Evolutionary conservation across 2,797 vertebrate species (phyloP), one percentile per base, ranked within the genome.

Genomic region (Lacerta viridis): DNA sequence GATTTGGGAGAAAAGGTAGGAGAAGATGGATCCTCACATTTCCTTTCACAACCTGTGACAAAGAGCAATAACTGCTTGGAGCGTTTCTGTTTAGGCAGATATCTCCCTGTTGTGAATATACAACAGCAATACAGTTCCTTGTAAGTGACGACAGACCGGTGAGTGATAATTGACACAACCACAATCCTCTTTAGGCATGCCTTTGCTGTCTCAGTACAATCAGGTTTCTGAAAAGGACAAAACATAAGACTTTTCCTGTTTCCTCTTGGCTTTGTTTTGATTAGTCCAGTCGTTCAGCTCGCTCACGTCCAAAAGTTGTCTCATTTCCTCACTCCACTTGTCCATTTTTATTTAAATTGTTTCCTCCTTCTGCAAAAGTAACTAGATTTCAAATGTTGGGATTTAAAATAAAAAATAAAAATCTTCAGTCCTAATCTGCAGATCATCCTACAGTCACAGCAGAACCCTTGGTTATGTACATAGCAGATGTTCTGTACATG

Each of bases 31-130:
- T 64, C 7, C 55, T 20, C 27, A 15, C 17, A 64, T 77, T 23
- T n/a, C 59, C 82, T 95, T 43, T n/a, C 29, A 36, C 46, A 59
- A 59, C 74, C 46, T 17, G 33, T 25, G 46, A 72, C 10, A 15
- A 55, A 74, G 11, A 74, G 36, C 69, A 84, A 59, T 55, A 74
- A 72, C 68, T 15, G 36, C 27, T 39, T 68, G 23, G n/a, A 39
- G n/a, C 69, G 50, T 96, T 93, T 94, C 87, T 69, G 93, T 92
- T 95, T 91, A 95, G 89, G 91, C 91, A 95, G 92, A 91, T 92
- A 91, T 95, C 89, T 88, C 91, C 91, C 91, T 95, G 13, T 55
- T 55, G 93, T 94, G 90, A 95, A 95, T 90, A 91, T 94, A 46
- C 90, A 93, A 87, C 43, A 83, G 74, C 87, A 69, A 79, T 46